Evolutionary conservation across 2,113 vertebrate genomes (phyloP).

Genomic region (Dicaeum eximium): DNA sequence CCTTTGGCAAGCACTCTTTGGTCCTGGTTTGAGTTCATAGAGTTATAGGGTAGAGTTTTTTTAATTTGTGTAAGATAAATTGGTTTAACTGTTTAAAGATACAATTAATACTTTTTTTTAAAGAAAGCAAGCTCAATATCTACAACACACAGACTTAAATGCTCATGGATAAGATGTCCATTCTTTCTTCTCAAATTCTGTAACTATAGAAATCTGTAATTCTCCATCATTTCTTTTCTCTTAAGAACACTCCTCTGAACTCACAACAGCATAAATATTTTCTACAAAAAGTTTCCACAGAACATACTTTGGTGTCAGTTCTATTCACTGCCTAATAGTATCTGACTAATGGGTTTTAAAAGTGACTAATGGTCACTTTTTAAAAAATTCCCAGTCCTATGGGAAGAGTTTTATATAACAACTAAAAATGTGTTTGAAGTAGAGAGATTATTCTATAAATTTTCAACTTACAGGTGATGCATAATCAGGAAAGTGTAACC

Average conservation of each 20-base stretch:
- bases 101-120: neutral
- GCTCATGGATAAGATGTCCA: neutral
- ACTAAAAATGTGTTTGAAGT: neutral
- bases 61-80: neutral
- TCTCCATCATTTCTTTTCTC: neutral
- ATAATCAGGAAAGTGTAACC: neutral
- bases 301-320: neutral
- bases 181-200: neutral
- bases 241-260: neutral
- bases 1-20: neutral
- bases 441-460: neutral
- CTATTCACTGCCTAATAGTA: neutral
- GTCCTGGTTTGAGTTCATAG: neutral
- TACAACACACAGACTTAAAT: neutral
- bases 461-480: neutral
- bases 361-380: too few relatives aligned
- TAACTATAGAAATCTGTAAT: neutral
- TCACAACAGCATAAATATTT: neutral
- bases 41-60: neutral
- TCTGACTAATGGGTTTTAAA: neutral
- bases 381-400: neutral
- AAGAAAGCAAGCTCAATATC: neutral
- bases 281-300: neutral
- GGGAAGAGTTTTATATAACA: neutral
- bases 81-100: neutral